These are phyloP conservation scores for Hydrophis major DNA, from an alignment of 2,797 vertebrate species.

Conservation along the genomic window DNA sequence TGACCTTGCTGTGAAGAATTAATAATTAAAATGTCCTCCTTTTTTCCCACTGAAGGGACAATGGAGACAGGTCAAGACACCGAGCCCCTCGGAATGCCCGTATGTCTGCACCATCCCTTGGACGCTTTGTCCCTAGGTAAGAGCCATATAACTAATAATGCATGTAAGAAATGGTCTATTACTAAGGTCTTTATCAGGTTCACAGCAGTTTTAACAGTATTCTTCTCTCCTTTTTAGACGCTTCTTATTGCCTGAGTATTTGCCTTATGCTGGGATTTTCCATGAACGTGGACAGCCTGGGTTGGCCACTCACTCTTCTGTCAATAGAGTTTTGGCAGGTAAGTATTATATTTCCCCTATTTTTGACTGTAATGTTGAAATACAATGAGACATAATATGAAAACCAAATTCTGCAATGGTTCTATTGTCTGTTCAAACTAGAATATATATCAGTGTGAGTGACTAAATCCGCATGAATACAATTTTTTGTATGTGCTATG, in stretches of 20 bases:
- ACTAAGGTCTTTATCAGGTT: not conserved
- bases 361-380: not conserved
- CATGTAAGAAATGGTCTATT: constrained; percentile 1
- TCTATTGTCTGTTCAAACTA: not conserved
- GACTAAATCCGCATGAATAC: constrained; percentile 20
- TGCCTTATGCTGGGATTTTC: constrained; percentile 98
- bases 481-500: constrained; percentile 5
- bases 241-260: constrained; percentile 95
- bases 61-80: constrained; percentile 89
- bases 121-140: constrained; percentile 95
- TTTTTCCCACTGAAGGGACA: constrained; percentile 79
- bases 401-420: not conserved
- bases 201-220: constrained; percentile 8
- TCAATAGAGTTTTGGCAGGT: constrained; percentile 97
- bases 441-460: not conserved
- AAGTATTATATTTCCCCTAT: constrained; percentile 58
- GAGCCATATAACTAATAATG: constrained; percentile 15
- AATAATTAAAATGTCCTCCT: constrained; percentile 39
- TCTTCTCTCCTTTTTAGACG: constrained; percentile 75
- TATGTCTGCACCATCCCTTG: constrained; percentile 95
- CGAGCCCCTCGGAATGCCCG: constrained; percentile 92
- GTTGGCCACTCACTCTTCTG: constrained; percentile 95
- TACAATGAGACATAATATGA: not conserved
- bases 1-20: constrained; percentile 13
- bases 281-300: constrained; percentile 96